These are phyloP conservation scores for Anguilla obscura DNA, from an alignment of 2,797 vertebrate genomes.

Conservation along the genomic window DNA sequence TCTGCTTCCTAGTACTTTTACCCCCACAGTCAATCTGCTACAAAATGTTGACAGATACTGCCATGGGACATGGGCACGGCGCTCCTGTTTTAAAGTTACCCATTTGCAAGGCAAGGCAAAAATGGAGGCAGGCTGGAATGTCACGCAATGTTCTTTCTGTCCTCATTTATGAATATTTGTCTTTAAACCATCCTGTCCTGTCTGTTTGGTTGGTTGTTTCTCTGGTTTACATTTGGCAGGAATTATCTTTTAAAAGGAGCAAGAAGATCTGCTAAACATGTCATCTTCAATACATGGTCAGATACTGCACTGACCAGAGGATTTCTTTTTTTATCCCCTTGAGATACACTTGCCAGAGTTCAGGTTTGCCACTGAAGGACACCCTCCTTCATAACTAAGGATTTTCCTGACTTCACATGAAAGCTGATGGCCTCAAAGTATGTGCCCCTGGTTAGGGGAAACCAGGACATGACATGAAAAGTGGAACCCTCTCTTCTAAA, in stretches of 20 bases:
- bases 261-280: not conserved
- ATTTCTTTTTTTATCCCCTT: not conserved
- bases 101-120: not conserved
- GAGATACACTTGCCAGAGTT: slow-evolving; percentile 1
- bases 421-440: not conserved
- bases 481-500: too few relatives aligned
- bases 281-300: not conserved
- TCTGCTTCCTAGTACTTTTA: not conserved
- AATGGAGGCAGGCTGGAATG: not conserved
- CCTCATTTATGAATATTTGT: not conserved
- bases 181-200: not conserved
- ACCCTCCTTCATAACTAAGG: not conserved
- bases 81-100: not conserved
- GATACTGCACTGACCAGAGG: not conserved
- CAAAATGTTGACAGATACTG: not conserved
- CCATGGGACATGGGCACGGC: not conserved
- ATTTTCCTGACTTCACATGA: not conserved
- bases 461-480: too few relatives aligned
- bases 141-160: not conserved
- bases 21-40: not conserved
- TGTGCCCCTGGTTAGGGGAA: not conserved
- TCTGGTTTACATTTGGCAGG: not conserved
- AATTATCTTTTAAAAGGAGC: not conserved
- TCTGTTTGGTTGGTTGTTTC: not conserved
- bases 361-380: slow-evolving; percentile 22